Base-by-base conservation (phyloP, 2,797 vertebrate genomes). In the Gila robusta region DNA sequence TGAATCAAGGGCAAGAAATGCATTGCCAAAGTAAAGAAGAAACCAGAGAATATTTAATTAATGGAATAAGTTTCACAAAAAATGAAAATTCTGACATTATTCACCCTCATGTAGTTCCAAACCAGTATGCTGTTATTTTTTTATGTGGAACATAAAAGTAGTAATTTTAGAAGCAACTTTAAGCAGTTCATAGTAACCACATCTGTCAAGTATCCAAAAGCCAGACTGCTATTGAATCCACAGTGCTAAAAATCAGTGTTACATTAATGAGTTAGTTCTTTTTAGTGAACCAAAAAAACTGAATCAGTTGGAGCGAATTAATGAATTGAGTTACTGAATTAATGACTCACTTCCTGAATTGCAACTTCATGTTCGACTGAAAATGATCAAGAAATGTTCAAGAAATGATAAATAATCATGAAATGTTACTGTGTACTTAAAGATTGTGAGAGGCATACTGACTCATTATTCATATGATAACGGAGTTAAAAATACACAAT, bases 1-100 rank as follows among this genome's bases (percentile, higher is more conserved):
- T 52, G 9, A 67, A 10, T 77, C 19, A 77, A 39, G 6, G 28
- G 21, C 16, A 67, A 76, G 23, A 67, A 39, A 74, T 21, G 2
- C 28, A 76, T n/a, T 8, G 21, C 56, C 37, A 54, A 69, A 79
- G 62, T 12, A 70, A 52, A 49, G 21, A 41, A 32, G 11, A 78
- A 84, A 84, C 17, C 35, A 32, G 26, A 78, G 10, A 56, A 78
- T 41, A 69, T 78, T 3, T 69, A 59, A 59, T 78, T 44, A 79
- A 79, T 32, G 59, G 17, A 80, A 47, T 8, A 47, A 47, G 39
- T 67, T 41, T 39, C 2, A 64, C 26, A 59, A 80, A 67, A 80
- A 80, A 80, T 64, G 0, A 11, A 12, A 78, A 17, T 59, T 78
- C 6, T 23, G 12, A 26, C 52, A 78, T 56, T 39, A 59, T 59